Conservation (phyloP, 2,797 vertebrate species). For the Myiothlypis coronata region DNA sequence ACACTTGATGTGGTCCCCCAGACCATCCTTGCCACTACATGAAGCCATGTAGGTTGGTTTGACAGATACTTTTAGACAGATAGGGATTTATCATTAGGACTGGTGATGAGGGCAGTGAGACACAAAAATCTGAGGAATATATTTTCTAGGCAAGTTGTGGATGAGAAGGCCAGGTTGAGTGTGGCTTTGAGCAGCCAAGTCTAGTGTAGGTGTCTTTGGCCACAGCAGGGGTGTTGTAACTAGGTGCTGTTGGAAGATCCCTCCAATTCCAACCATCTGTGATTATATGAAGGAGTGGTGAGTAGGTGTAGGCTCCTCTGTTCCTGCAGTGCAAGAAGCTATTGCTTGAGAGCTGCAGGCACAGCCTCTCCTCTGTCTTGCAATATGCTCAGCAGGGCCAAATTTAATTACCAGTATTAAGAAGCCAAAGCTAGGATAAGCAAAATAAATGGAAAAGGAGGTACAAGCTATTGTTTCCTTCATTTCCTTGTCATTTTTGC, state of each 20-base stretch:
- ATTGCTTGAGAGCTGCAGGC: not conserved
- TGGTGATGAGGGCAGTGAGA: fast-evolving
- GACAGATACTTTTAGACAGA: not conserved
- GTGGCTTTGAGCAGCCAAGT: not conserved
- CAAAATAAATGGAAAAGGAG: not conserved
- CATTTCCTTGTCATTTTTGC: not conserved
- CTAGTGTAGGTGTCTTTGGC: not conserved
- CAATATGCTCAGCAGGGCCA: not conserved
- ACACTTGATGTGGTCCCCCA: too few species aligned
- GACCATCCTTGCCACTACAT: not conserved
- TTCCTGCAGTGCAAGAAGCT: not conserved
- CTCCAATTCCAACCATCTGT: not conserved
- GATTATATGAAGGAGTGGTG: not conserved
- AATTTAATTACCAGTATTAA: not conserved
- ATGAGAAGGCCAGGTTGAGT: not conserved
- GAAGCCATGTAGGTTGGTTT: not conserved
- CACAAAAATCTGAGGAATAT: not conserved
- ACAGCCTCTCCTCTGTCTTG: not conserved
- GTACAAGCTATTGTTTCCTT: not conserved
- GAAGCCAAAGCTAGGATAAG: not conserved
- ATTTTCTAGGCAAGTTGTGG: not conserved
- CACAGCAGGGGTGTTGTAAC: fast-evolving
- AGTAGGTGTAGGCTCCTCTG: not conserved
- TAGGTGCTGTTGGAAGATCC: not conserved
- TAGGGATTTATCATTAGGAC: not conserved